Evolutionary conservation across 2,888 invertebrate genomes (phyloP).

Genomic region (Timema podura): DNA sequence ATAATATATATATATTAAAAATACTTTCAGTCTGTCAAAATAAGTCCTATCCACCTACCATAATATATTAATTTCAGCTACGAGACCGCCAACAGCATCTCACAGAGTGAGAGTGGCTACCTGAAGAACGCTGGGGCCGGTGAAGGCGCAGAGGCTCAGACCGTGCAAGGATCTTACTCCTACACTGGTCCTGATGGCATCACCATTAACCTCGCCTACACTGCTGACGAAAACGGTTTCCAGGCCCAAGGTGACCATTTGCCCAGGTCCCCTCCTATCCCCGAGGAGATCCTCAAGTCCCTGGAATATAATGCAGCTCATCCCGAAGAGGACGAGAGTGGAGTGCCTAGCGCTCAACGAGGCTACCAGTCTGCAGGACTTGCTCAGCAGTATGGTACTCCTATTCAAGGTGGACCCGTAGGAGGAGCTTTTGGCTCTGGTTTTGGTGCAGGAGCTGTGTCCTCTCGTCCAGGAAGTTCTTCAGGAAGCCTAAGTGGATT

Average conservation of each 20-base stretch:
- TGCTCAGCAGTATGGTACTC: background rate
- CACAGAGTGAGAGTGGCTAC: slow-evolving; percentile 64
- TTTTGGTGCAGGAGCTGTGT: too few species aligned
- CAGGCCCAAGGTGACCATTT: slow-evolving; percentile 10
- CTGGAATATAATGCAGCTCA: slow-evolving; percentile 42
- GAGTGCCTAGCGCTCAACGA: background rate
- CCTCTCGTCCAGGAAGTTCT: too few species aligned
- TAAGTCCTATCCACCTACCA: too few species aligned
- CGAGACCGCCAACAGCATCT: slow-evolving; percentile 71
- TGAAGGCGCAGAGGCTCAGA: slow-evolving; percentile 53
- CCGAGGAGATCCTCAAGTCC: slow-evolving; percentile 43
- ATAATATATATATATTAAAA: too few species aligned
- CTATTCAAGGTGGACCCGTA: background rate
- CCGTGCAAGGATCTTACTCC: slow-evolving; percentile 69
- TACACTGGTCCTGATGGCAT: slow-evolving; percentile 67
- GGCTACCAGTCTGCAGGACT: background rate
- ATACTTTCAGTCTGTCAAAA: too few species aligned
- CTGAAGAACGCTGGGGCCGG: slow-evolving; percentile 64
- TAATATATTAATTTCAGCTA: slow-evolving; percentile 48
- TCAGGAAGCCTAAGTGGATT: too few species aligned
- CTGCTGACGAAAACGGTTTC: slow-evolving; percentile 12
- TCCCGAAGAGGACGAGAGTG: background rate
- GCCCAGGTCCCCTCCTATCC: slow-evolving; percentile 32
- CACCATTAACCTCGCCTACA: slow-evolving; percentile 47
- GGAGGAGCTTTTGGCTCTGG: too few species aligned